Conservation (phyloP, 92 coral and sea anemone genomes). For the Desmophyllum pertusum region DNA sequence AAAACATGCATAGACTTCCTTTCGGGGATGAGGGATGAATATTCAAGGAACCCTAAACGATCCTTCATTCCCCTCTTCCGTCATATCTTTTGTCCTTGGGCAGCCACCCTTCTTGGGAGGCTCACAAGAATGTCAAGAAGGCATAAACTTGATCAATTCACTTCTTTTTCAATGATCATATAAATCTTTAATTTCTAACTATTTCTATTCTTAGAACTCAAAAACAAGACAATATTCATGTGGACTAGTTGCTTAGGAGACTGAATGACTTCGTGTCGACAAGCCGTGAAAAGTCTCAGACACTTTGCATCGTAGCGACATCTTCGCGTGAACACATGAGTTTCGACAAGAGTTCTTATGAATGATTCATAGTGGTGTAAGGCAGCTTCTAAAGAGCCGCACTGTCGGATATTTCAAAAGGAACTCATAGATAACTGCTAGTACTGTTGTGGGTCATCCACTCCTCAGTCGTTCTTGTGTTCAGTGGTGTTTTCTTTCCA, state of each 20-base stretch:
- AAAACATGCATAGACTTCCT: no score
- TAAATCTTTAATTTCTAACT: constrained; percentile 37
- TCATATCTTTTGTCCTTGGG: no score
- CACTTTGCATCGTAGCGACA: not conserved
- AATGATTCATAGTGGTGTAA: not conserved
- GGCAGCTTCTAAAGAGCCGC: not conserved
- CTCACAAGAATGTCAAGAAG: no score
- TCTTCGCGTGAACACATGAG: not conserved
- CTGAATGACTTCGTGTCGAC: not conserved
- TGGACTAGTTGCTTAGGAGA: constrained; percentile 1
- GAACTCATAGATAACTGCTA: not conserved
- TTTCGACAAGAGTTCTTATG: no score
- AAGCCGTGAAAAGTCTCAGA: not conserved
- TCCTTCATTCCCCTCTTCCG: no score
- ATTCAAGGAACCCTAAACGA: no score
- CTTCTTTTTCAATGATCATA: constrained; percentile 4
- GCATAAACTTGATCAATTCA: no score
- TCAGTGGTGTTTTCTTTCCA: not conserved
- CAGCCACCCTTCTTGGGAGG: no score
- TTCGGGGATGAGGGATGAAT: no score
- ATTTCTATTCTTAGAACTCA: constrained; percentile 24
- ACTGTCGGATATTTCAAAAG: not conserved
- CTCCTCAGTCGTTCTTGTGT: not conserved
- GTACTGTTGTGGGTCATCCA: not conserved
- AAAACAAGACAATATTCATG: not conserved